Percentiles rank a stretch among this genome's conserved stretches.
phyloP scores from a whole-genome alignment of 1,140 invertebrate genomes.

The Micrasema longulum region DNA sequence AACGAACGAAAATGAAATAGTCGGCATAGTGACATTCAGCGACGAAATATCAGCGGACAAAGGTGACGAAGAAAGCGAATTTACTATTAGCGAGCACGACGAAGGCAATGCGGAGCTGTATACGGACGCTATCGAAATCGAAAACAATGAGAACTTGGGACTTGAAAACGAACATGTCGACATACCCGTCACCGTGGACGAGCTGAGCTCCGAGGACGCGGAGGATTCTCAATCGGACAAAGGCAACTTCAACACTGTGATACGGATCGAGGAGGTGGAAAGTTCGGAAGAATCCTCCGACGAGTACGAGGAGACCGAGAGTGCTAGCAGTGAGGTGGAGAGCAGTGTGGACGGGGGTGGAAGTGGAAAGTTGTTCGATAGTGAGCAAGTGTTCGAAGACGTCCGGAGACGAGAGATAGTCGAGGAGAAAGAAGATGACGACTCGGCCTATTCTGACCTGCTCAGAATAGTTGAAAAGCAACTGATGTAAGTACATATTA shows the following conservation, averaged over 20 bases:
- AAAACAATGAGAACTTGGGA: slow-evolving; percentile 49
- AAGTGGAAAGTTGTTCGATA: slow-evolving; percentile 23
- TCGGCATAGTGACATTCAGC: slow-evolving; percentile 1
- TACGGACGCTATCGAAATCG: slow-evolving; percentile 37
- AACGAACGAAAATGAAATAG: slow-evolving; percentile 12
- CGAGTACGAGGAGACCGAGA: slow-evolving; percentile 29
- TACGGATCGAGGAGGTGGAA: slow-evolving; percentile 7
- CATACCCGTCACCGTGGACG: slow-evolving; percentile 31
- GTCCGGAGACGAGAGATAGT: slow-evolving; percentile 12
- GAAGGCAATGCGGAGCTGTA: slow-evolving; percentile 6
- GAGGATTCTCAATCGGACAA: not conserved
- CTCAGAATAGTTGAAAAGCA: slow-evolving; percentile 47
- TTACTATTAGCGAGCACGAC: slow-evolving; percentile 13
- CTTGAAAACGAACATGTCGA: slow-evolving; percentile 30
- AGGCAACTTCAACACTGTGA: slow-evolving; percentile 19
- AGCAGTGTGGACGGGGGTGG: slow-evolving; percentile 22
- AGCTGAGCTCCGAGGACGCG: slow-evolving; percentile 19
- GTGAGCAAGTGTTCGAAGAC: slow-evolving; percentile 30
- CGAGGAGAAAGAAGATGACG: slow-evolving; percentile 46
- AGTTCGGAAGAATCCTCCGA: slow-evolving; percentile 24
- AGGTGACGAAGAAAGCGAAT: slow-evolving; percentile 1
- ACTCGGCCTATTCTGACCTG: slow-evolving; percentile 51
- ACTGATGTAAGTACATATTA: slow-evolving; percentile 47
- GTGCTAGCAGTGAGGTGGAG: slow-evolving; percentile 33
- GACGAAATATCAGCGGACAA: not conserved